Evolutionary conservation across 2,113 vertebrate species (phyloP).

Genomic region (Calcarius ornatus): DNA sequence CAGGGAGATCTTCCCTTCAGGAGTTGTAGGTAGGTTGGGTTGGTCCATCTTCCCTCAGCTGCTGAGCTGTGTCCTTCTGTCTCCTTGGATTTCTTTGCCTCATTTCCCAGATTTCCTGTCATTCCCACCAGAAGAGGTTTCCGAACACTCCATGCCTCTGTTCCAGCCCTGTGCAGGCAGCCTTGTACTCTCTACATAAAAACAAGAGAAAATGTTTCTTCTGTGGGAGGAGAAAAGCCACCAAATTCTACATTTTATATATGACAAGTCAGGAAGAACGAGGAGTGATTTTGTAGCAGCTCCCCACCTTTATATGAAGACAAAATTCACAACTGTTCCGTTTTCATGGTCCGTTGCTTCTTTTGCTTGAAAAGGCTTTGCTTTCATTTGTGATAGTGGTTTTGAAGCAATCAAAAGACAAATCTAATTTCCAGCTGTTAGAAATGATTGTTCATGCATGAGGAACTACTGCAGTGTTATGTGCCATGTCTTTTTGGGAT

Average conservation of each 20-base stretch:
- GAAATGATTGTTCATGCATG: constrained; percentile 40
- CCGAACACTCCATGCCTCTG: background rate
- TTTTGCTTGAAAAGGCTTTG: constrained; percentile 62
- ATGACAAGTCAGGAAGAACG: background rate
- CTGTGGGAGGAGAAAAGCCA: background rate
- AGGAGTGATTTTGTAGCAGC: constrained; percentile 26
- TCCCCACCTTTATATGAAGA: constrained; percentile 27
- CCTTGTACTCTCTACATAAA: background rate
- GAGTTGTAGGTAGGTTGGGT: background rate
- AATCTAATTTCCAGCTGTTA: constrained; percentile 53
- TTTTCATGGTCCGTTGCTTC: constrained; percentile 42
- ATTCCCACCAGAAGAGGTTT: background rate
- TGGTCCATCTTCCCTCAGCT: background rate
- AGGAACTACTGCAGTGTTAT: constrained; percentile 10
- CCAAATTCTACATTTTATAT: background rate
- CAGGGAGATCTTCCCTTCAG: background rate
- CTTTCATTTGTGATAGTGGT: constrained; percentile 46
- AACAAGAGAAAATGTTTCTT: background rate
- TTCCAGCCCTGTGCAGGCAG: background rate
- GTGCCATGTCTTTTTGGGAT: background rate
- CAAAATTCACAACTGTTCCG: constrained; percentile 10
- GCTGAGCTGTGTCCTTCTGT: accelerated
- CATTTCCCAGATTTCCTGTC: accelerated
- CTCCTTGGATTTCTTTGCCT: background rate
- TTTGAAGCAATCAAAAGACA: constrained; percentile 63